Conservation (phyloP, 2,797 vertebrate genomes). For the Brachyalestes nurse region DNA sequence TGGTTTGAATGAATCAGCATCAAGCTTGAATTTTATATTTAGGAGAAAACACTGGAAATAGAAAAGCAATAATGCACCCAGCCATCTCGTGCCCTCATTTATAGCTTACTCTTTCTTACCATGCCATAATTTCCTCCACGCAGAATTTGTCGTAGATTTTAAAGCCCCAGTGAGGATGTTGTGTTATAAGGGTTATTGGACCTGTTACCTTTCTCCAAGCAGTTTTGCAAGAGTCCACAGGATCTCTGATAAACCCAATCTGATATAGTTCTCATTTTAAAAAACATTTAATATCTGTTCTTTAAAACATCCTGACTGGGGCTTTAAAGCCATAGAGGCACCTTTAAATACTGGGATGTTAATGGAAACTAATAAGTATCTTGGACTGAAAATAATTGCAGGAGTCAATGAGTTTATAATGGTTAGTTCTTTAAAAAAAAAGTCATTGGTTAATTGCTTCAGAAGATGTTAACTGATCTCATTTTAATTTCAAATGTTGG, state of each 20-base stretch:
- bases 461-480: background rate
- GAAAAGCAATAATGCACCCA: conserved; percentile 52
- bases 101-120: background rate
- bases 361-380: background rate
- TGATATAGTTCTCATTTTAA: background rate
- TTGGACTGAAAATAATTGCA: background rate
- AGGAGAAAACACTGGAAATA: conserved; percentile 56
- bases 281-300: background rate
- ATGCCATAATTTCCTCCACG: background rate
- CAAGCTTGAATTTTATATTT: conserved; percentile 34
- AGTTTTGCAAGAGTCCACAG: background rate
- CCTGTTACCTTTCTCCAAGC: background rate
- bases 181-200: background rate
- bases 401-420: background rate
- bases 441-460: background rate
- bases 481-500: background rate
- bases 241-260: background rate
- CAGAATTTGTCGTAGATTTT: background rate
- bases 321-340: background rate
- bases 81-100: background rate
- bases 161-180: background rate
- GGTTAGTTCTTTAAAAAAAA: background rate
- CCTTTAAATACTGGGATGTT: background rate
- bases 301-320: background rate
- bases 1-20: conserved; percentile 30